Evolutionary conservation across 2,797 vertebrate genomes (phyloP).

Genomic region (Cynopterus sphinx): DNA sequence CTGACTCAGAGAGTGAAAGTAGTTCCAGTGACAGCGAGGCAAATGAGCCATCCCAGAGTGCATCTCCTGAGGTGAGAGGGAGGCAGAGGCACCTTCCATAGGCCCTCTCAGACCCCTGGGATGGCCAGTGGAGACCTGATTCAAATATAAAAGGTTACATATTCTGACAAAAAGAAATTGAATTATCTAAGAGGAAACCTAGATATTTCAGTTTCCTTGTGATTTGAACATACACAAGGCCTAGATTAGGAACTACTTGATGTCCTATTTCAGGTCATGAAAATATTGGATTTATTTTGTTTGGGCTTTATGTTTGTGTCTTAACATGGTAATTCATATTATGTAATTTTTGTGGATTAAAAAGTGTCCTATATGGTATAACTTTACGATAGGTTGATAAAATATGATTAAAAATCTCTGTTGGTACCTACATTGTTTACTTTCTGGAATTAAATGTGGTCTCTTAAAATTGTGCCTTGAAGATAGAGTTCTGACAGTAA

Average conservation of each 20-base stretch:
- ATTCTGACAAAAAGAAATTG: background rate
- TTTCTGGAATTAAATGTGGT: conserved; percentile 15
- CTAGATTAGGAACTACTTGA: background rate
- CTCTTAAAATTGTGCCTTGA: conserved; percentile 21
- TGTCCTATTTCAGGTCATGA: background rate
- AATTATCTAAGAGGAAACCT: background rate
- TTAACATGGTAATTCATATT: background rate
- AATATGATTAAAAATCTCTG: background rate
- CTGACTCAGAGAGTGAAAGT: conserved; percentile 98
- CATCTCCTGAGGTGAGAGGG: conserved; percentile 92
- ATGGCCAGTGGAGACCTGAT: background rate
- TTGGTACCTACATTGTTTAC: background rate
- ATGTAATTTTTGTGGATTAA: conserved; percentile 17
- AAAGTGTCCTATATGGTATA: background rate
- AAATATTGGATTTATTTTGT: conserved; percentile 14
- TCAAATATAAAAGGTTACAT: background rate
- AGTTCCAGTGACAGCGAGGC: conserved; percentile 98
- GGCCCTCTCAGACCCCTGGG: background rate
- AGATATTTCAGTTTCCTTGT: background rate
- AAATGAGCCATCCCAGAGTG: conserved; percentile 94
- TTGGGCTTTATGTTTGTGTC: conserved; percentile 9
- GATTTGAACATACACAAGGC: background rate
- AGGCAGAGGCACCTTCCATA: background rate
- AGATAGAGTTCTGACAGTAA: background rate
- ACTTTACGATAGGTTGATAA: conserved; percentile 21